phyloP scores from a whole-genome alignment of 2,113 vertebrate species.

The Ptilorrhoa leucosticta region DNA sequence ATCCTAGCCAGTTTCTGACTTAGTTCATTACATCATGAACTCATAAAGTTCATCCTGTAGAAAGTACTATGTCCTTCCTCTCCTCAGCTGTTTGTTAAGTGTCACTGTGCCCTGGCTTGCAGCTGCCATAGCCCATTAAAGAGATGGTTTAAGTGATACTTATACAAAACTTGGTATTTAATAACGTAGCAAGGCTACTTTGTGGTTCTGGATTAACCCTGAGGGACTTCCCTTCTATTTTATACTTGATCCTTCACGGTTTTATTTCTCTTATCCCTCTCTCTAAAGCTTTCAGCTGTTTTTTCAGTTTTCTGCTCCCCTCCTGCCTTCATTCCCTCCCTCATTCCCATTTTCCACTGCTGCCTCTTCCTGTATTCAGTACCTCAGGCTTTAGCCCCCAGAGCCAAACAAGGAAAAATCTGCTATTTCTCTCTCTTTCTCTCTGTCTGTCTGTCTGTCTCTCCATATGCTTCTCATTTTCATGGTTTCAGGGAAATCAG shows the following conservation, averaged over 20 bases:
- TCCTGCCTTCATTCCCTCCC: not conserved
- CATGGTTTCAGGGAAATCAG: not conserved
- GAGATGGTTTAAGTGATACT: not conserved
- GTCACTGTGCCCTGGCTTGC: not conserved
- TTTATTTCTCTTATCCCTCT: not conserved
- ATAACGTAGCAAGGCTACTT: not conserved
- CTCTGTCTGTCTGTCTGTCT: not conserved
- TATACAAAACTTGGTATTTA: not conserved
- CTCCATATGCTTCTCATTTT: not conserved
- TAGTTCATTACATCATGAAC: not conserved
- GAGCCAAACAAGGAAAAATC: not conserved
- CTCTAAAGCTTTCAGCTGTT: not conserved
- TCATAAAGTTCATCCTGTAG: conserved; percentile 11
- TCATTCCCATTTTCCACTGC: not conserved
- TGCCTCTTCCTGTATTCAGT: not conserved
- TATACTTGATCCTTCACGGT: not conserved
- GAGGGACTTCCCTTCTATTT: not conserved
- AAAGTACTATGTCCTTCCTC: conserved; percentile 13
- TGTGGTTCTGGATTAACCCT: conserved; percentile 4
- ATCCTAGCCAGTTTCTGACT: not conserved
- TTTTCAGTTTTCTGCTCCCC: not conserved
- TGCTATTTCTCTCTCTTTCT: not conserved
- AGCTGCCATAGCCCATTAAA: not conserved
- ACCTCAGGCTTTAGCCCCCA: not conserved
- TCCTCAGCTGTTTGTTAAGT: conserved; percentile 7